phyloP scores from a whole-genome alignment of 2,888 invertebrate species.

The Drosophila setosimentum region DNA sequence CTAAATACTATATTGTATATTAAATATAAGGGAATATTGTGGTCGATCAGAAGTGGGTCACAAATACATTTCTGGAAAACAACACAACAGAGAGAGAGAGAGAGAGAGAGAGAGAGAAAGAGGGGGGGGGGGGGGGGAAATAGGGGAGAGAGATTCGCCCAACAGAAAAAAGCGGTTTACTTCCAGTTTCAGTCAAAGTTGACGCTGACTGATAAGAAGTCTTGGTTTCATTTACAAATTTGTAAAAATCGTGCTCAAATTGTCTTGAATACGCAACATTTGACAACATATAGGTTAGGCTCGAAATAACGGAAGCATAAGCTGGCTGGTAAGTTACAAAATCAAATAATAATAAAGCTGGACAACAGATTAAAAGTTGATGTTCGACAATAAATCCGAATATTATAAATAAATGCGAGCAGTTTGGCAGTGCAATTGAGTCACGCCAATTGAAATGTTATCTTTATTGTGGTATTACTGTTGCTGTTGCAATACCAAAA shows the following conservation, averaged over 20 bases:
- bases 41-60: not conserved
- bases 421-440: slow-evolving; percentile 19
- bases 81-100: not conserved
- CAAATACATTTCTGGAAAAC: not conserved
- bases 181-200: not conserved
- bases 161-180: no score
- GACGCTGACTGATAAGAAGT: not conserved
- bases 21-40: not conserved
- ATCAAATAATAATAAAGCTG: not conserved
- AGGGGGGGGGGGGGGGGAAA: no score
- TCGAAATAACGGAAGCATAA: not conserved
- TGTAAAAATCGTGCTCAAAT: not conserved
- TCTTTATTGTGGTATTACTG: slow-evolving; percentile 38
- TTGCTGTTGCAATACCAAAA: slow-evolving; percentile 57
- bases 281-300: not conserved
- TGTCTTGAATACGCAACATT: not conserved
- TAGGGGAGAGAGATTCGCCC: not conserved
- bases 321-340: not conserved
- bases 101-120: not conserved
- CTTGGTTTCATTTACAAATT: not conserved
- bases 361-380: not conserved
- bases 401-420: not conserved
- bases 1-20: no score
- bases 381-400: not conserved
- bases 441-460: slow-evolving; percentile 25